Conservation (phyloP, 2,888 invertebrate genomes). For the Drosophila monieri region DNA sequence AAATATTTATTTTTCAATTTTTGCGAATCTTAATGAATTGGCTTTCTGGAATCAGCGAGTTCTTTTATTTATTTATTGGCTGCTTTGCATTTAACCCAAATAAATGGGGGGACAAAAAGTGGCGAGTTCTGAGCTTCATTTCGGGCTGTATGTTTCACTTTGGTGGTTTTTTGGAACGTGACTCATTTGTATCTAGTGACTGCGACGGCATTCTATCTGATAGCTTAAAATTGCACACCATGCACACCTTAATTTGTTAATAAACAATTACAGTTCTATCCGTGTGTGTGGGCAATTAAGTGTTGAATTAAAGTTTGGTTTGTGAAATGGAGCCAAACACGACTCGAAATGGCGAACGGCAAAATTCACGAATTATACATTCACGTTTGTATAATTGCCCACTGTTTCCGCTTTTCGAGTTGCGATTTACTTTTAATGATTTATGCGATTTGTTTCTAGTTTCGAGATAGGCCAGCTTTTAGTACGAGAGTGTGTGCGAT, state of each 20-base stretch:
- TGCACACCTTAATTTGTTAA: conserved; percentile 60
- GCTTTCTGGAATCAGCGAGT: conserved; percentile 9
- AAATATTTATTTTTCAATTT: conserved; percentile 42
- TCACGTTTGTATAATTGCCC: conserved; percentile 24
- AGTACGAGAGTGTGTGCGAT: conserved; percentile 9
- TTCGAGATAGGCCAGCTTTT: conserved; percentile 23
- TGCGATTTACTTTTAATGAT: conserved; percentile 28
- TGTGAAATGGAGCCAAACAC: conserved; percentile 32
- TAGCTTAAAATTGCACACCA: conserved; percentile 28
- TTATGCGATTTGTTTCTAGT: conserved; percentile 37
- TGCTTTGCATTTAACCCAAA: conserved; percentile 64
- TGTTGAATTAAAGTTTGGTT: conserved; percentile 42
- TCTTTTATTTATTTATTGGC: conserved; percentile 25
- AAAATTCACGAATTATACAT: conserved; percentile 39
- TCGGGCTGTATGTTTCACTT: conserved; percentile 13
- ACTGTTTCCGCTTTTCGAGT: conserved; percentile 25
- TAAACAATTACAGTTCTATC: conserved; percentile 57
- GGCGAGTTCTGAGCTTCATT: background rate
- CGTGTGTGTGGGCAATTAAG: conserved; percentile 52
- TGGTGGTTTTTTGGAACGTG: conserved; percentile 32
- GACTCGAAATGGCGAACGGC: conserved; percentile 9
- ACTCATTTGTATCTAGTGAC: conserved; percentile 32
- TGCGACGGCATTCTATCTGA: conserved; percentile 9
- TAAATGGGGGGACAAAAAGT: conserved; percentile 39
- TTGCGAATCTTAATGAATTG: conserved; percentile 31